Percentiles rank a stretch among this genome's conserved stretches.
Conservation (phyloP, 37 sponge, comb jelly and placozoan species). For the Aplysina aerophoba region DNA sequence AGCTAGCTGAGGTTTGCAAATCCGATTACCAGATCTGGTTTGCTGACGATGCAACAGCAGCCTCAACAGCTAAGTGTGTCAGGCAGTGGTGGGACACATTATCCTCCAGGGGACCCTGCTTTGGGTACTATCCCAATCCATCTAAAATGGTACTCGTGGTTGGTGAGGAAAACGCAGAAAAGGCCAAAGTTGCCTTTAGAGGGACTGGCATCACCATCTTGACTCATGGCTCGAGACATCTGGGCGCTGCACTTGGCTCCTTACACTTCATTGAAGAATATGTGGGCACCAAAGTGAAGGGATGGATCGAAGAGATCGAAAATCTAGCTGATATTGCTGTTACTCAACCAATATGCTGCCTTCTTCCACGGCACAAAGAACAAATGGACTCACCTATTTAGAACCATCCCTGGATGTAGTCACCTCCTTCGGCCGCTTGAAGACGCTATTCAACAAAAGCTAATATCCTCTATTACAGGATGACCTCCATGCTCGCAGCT, state of each 20-base stretch:
- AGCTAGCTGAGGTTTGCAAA: no score
- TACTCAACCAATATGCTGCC: background rate
- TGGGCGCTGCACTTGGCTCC: background rate
- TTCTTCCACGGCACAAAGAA: background rate
- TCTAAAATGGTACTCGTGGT: conserved; percentile 7
- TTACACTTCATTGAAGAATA: background rate
- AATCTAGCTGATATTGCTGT: background rate
- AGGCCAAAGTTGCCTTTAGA: background rate
- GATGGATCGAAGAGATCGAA: background rate
- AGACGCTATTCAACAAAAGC: background rate
- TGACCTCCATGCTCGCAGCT: conserved; percentile 1
- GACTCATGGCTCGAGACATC: background rate
- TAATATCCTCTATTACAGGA: background rate
- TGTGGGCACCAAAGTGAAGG: background rate
- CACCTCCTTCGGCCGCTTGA: background rate
- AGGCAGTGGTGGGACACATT: background rate
- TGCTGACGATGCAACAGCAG: background rate
- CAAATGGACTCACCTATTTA: background rate
- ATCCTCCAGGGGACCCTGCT: background rate
- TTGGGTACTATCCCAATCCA: background rate
- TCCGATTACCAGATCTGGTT: no score
- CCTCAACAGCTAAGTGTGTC: background rate
- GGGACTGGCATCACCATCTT: background rate
- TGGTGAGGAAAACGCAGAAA: background rate
- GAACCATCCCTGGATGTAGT: background rate